Percentiles rank a stretch among this genome's conserved stretches.
Evolutionary conservation across 1,140 invertebrate species (phyloP).

Genomic region (Geopemphigus sp.): DNA sequence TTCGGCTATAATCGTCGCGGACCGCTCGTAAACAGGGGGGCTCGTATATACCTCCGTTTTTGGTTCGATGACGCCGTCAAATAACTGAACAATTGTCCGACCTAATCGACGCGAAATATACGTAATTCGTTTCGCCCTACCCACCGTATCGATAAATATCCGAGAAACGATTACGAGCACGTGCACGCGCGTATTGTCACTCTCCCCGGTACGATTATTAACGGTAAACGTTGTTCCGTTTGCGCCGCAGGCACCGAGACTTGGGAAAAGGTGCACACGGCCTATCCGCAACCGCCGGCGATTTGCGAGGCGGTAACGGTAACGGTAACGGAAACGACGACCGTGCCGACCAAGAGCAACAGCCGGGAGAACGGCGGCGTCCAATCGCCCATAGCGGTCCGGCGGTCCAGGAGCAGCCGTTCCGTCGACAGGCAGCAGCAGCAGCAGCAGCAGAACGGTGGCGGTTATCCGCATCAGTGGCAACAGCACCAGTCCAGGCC

Average conservation of each 20-base stretch:
- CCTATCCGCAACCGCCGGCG: conserved; percentile 69
- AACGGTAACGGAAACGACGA: conserved; percentile 59
- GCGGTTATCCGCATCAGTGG: not conserved
- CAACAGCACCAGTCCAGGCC: conserved; percentile 31
- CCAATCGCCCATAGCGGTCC: not conserved
- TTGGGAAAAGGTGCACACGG: conserved; percentile 73
- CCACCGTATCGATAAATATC: no score
- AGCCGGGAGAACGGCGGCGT: conserved; percentile 28
- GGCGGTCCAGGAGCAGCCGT: conserved; percentile 19
- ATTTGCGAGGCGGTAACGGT: conserved; percentile 66
- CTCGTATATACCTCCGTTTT: no score
- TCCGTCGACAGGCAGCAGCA: conserved; percentile 51
- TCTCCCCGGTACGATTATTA: no score
- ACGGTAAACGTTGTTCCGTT: no score
- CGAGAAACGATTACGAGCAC: no score
- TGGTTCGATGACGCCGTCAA: no score
- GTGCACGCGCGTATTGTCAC: no score
- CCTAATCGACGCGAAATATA: no score
- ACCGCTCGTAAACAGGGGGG: no score
- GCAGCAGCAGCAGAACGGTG: not conserved
- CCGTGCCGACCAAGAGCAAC: not conserved
- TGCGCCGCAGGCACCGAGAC: conserved; percentile 70
- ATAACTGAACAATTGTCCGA: no score
- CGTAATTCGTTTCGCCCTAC: no score
- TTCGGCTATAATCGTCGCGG: no score